Evolutionary conservation across 2,888 invertebrate genomes (phyloP).

Genomic region (Panopea generosa): DNA sequence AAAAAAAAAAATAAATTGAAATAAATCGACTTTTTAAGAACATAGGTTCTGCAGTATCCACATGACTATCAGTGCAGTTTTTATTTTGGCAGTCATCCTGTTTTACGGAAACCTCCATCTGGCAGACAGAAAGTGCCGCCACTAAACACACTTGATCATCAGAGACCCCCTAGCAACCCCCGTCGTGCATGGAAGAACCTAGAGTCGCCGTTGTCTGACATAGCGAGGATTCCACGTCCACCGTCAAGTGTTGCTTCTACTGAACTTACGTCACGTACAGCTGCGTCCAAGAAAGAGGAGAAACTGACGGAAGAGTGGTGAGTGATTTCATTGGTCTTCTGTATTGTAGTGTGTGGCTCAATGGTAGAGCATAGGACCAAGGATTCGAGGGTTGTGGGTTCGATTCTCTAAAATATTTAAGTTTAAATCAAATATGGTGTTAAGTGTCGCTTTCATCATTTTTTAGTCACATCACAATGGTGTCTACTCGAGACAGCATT

Average conservation of each 20-base stretch:
- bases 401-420: not conserved
- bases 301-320: conserved; percentile 80
- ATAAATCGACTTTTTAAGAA: no score
- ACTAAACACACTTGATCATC: conserved; percentile 47
- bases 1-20: no score
- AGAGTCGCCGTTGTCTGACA: conserved; percentile 70
- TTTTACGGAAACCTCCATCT: conserved; percentile 72
- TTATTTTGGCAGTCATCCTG: conserved; percentile 69
- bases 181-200: conserved; percentile 75
- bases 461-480: no score
- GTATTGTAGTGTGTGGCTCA: not conserved
- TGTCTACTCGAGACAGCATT: no score
- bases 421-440: no score
- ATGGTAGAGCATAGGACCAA: no score
- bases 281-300: conserved; percentile 75
- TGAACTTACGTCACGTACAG: conserved; percentile 69
- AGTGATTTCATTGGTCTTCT: conserved; percentile 22
- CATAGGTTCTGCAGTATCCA: no score
- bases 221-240: conserved; percentile 70
- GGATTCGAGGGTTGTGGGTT: no score
- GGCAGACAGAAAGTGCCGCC: conserved; percentile 59
- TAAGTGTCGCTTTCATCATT: no score
- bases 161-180: conserved; percentile 69
- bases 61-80: no score
- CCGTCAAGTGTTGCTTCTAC: conserved; percentile 76